Base-by-base conservation (phyloP, 2,888 invertebrate species). In the Hanleya hanleyi region DNA sequence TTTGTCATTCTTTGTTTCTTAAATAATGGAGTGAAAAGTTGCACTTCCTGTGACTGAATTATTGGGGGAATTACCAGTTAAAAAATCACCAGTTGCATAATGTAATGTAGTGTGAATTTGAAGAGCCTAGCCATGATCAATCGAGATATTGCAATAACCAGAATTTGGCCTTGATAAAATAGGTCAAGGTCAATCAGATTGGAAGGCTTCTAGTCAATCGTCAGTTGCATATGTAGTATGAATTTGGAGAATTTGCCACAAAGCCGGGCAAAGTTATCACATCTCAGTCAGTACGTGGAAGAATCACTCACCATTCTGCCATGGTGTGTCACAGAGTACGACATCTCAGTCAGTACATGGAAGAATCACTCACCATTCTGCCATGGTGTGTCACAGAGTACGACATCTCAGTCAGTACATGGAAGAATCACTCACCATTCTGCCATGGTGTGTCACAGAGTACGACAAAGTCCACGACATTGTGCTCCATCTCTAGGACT, bases 401-500 rank as follows among this genome's bases (percentile, higher is more conserved):
- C 41, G 9, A 41, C 41, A 41, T 41, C 41, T 18, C 41, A 9
- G 41, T 9, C 18, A 12, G 9, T 18, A 41, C 9, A 41, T 41
- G 18, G 9, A 41, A 41, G 41, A 18, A 18, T 64, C 26, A 74
- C 83, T 75, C 73, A 97, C 97, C 97, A 90, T 96, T 96, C 77
- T 94, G 93, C 93, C 96, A 98, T 32, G 98, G 98, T 83, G 96
- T 96, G 91, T 97, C 97, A 92, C 97, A 97, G 73, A 99, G 93
- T 74, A 97, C 96, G 88, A 98, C 94, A 92, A 99, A 99, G 93
- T 98, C 98, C 78, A 99, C 94, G 77, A 99, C 97, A 89, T 95
- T 95, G 92, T 99, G 97, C 91, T 99, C 99, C 99, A 99, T 99
- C 93, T 99, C 99, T 87, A 99, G 93, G 77, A 99, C 98, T 37